A percentile compares a stretch with the other conserved stretches of the same genome.
phyloP scores from a whole-genome alignment of 1,140 invertebrate species.

The Apis dorsata region DNA sequence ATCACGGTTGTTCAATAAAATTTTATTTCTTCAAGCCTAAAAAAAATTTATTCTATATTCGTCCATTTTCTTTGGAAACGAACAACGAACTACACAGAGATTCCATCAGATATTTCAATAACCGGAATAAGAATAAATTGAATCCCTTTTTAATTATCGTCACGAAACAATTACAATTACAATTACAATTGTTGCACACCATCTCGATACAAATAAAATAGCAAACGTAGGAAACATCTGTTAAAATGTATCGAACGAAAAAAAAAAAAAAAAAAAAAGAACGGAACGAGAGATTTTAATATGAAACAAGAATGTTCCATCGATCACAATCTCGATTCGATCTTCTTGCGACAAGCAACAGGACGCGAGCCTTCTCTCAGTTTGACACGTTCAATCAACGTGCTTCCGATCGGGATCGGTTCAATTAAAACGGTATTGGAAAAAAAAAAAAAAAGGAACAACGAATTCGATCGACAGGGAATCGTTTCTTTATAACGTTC shows the following conservation, averaged over 20 bases:
- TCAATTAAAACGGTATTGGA: conserved; percentile 36
- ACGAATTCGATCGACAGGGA: neutral
- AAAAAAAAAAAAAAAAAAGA: too few relatives aligned
- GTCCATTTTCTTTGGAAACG: too few relatives aligned
- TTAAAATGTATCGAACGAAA: neutral
- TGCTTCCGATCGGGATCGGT: conserved; percentile 25
- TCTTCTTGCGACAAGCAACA: neutral
- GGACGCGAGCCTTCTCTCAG: conserved; percentile 3
- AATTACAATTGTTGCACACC: too few relatives aligned
- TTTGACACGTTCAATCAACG: conserved; percentile 29
- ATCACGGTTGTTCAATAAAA: too few relatives aligned
- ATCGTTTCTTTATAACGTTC: neutral
- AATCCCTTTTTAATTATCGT: too few relatives aligned
- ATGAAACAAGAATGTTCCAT: neutral
- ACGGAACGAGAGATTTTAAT: neutral
- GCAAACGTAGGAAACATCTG: neutral
- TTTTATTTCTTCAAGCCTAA: too few relatives aligned
- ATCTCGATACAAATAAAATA: neutral
- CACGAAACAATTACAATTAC: too few relatives aligned
- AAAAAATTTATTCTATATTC: too few relatives aligned
- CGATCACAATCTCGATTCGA: conserved; percentile 18
- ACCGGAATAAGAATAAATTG: too few relatives aligned
- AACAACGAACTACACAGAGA: too few relatives aligned
- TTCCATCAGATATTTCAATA: too few relatives aligned
- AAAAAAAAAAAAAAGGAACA: neutral